Evolutionary conservation across 2,797 vertebrate species (phyloP).

Genomic region (Chrysolophus pictus): DNA sequence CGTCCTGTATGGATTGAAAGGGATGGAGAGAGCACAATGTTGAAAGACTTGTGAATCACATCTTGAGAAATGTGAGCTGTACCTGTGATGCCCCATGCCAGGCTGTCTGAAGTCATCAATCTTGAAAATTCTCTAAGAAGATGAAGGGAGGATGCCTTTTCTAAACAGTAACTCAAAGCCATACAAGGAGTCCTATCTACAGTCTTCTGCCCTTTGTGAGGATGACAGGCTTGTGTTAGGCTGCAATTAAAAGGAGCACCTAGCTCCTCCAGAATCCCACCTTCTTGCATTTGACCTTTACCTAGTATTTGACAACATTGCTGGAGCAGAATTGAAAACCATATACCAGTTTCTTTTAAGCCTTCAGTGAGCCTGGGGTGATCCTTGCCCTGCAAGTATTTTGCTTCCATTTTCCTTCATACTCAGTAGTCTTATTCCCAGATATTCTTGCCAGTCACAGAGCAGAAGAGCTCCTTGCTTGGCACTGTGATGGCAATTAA

Average conservation of each 20-base stretch:
- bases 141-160: background rate
- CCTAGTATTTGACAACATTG: background rate
- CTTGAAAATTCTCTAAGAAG: background rate
- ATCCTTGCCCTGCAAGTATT: background rate
- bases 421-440: background rate
- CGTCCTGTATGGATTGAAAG: background rate
- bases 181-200: background rate
- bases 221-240: background rate
- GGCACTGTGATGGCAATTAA: background rate
- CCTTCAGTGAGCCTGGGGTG: background rate
- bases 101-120: background rate
- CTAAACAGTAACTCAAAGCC: background rate
- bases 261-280: background rate
- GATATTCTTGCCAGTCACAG: background rate
- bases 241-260: background rate
- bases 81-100: background rate
- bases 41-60: background rate
- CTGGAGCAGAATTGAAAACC: background rate
- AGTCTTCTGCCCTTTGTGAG: background rate
- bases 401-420: slow-evolving; percentile 15
- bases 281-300: background rate
- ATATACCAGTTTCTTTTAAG: background rate
- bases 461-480: background rate
- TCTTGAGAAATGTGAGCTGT: background rate
- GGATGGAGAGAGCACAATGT: background rate